Base-by-base conservation (phyloP, 2,888 invertebrate species). In the Coronaproctus castanopsis region DNA sequence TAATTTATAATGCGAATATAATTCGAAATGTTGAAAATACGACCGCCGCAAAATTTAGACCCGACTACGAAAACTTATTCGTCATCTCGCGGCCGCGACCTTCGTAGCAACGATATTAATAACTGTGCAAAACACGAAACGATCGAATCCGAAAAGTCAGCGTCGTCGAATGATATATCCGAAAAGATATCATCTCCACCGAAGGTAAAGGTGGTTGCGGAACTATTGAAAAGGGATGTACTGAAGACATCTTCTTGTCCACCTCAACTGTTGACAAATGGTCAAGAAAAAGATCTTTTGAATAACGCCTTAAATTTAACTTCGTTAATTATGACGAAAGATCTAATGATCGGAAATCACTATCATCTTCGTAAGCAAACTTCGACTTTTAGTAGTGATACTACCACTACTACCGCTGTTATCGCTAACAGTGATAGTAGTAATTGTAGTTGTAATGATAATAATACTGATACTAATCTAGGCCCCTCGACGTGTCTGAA, bases 141-240 rank as follows among this genome's bases (percentile, higher is more conserved):
- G n/a, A 59, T 54, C 24, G 59, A 55, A n/a, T 55, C 50, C 14
- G 59, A 59, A 19, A 55, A 55, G 19, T 21, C 55, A 52, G 50
- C 54, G 49, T 59, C 57, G 36, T 36, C 58, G 21, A 23, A 48
- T 48, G 54, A 21, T 21, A 22, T 54, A 54, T 54, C 48, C 53
- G 58, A 58, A 21, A 49, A 53, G 20, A 53, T 36, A 23, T 24
- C 57, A 21, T 52, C 21, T n/a, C n/a, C n/a, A 54, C 22, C 57
- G 18, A 58, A 49, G n/a, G 61, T 58, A 19, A 61, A 61, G 36
- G 61, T 61, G 18, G 61, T 61, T 22, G 61, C 58, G 19, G 61
- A 61, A 22, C 22, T 61, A 14, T 54, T 61, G 58, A 61, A 61
- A 52, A 61, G 55, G 50, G 58, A 58, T 51, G 57, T 58, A 14